These are phyloP conservation scores for Luscinia luscinia DNA, from an alignment of 2,797 vertebrate genomes.

Conservation along the genomic window DNA sequence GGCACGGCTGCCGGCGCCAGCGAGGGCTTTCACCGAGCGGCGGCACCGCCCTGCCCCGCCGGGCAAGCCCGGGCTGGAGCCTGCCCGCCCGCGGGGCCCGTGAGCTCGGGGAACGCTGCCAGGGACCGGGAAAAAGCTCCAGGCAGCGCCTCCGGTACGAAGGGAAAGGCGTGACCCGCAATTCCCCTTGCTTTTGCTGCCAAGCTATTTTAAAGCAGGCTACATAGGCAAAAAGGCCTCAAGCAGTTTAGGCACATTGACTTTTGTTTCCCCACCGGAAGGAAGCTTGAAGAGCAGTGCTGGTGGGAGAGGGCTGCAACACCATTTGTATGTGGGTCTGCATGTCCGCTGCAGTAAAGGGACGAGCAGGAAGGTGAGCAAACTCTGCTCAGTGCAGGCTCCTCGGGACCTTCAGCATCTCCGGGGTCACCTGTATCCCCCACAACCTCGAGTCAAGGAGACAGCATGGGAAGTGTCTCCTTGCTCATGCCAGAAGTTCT, in stretches of 20 bases:
- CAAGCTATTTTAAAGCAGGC: background rate
- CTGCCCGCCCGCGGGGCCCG: background rate
- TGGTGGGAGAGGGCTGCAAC: background rate
- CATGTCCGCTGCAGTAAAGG: background rate
- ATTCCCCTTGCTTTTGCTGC: background rate
- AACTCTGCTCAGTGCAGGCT: background rate
- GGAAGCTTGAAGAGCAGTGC: background rate
- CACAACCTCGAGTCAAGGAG: fast-evolving
- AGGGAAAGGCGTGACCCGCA: fast-evolving
- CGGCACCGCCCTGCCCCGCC: background rate
- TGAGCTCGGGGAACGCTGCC: fast-evolving
- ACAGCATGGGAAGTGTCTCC: background rate
- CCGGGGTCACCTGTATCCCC: no score
- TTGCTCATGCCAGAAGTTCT: background rate
- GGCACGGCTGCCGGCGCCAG: no score
- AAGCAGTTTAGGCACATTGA: background rate
- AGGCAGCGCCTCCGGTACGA: background rate
- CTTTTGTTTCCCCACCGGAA: background rate
- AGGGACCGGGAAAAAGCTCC: background rate
- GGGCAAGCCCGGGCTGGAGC: no score
- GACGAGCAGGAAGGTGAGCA: background rate
- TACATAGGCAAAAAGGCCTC: background rate
- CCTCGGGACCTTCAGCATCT: background rate
- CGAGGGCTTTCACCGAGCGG: fast-evolving
- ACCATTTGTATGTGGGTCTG: fast-evolving